Evolutionary conservation across 1,140 invertebrate genomes (phyloP), one percentile per base, ranked within the genome.

Genomic region (Aleiodes sp.): DNA sequence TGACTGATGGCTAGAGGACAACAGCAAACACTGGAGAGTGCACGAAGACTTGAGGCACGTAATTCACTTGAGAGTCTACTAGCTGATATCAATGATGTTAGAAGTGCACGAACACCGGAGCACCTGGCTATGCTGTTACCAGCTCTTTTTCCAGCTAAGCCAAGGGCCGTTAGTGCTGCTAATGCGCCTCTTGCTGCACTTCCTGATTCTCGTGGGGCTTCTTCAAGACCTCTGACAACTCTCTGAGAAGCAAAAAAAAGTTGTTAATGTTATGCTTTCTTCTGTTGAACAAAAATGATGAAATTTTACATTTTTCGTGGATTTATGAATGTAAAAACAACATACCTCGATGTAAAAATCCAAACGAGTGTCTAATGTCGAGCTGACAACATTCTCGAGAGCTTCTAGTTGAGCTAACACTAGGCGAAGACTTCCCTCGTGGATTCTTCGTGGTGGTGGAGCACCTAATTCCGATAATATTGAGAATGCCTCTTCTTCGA

Each of bases 1-100:
- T 89, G 87, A 4, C 87, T 82, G 31, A 93, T 89, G 1, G 90
- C 88, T 65, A 89, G 87, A 0, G 88, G 80, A 19, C 90, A 88
- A 75, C 89, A 91, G 68, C 91, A 92, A 0, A 93, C 85, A 9
- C 90, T 90, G 0, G 91, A 88, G 0, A 93, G 80, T 0, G 90
- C 90, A 1, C 92, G 83, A 0, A 93, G 79, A 1, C 89, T 87
- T 2, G 88, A 83, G 9, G 87, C 84, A 1, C 86, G 80, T 0
- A 88, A 79, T 41, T 90, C 88, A 2, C 87, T 78, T 29, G 89
- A 88, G 1, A 90, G 80, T 2, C 72, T 70, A 8, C 62, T 46
- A 2, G 75, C 66, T 0, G 77, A 77, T 2, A 82, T 73, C 0
- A 86, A 72, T 9, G 74, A 78, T 0, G 87, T 82, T 12, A 93